Evolutionary conservation across 2,888 invertebrate species (phyloP), one percentile per base, ranked within the genome.

Genomic region (Nasonia oneida): DNA sequence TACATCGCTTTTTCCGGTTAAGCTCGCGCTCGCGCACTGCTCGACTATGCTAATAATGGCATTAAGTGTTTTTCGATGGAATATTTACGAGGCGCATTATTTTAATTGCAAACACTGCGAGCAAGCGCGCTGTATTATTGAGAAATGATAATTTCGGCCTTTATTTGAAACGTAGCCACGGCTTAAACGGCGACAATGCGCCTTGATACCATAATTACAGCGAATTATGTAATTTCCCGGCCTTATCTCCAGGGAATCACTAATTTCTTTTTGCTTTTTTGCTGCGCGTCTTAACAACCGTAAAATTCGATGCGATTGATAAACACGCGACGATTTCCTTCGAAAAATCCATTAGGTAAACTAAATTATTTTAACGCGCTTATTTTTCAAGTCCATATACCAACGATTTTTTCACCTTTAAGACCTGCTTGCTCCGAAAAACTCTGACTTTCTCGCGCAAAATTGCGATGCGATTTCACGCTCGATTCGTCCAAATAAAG

Each of bases 391-490:
- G 42, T 42, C 6, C 8, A 1, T 42, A 6, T 37, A 37, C 0
- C 37, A 37, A 37, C 0, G 1, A 8, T 42, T 42, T 42, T 53
- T 10, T 53, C 2, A 14, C 15, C 53, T 4, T 23, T 29, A 29
- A 23, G 2, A 10, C 1, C 8, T 64, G 2, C n/a, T n/a, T n/a
- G 64, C 64, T 64, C 53, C 3, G 57, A 61, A 61, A 61, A 61
- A 33, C 33, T 4, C 33, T n/a, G 6, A 33, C 67, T 61, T 61
- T 61, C 57, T n/a, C 29, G 23, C 12, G 67, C 3, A 67, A 33
- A 67, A 67, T 64, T 15, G 64, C 64, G 18, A 64, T n/a, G 23
- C 67, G 67, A 82, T 82, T 81, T 81, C 82, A 67, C 75, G 82
- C 75, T 75, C 75, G 82, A 82, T 82, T 82, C 42, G 82, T 18